Evolutionary conservation across 2,797 vertebrate species (phyloP), one percentile per base, ranked within the genome.

Genomic region (Thunnus albacares): DNA sequence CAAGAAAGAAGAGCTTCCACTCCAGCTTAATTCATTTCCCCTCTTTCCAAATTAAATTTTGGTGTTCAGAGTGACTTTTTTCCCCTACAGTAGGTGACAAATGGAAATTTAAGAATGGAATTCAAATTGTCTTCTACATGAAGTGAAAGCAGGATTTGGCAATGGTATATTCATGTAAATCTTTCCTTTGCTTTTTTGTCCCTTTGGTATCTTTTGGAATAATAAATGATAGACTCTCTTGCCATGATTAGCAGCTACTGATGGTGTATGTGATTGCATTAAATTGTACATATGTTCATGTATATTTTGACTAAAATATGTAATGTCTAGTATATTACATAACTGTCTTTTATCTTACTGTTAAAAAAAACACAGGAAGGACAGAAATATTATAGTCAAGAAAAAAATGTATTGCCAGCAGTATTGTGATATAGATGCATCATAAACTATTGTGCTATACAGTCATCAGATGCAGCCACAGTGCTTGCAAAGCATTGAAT

Each of bases 41-140:
- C 13, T 49, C 18, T 51, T 75, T 26, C 22, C 38, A 75, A 77
- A 85, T 84, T 70, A 52, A 79, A 77, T 76, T 69, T 38, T 60
- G 58, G 5, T 52, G 64, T 70, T 75, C 2, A 12, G 67, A 68
- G 38, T 59, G n/a, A 73, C 58, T 61, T 77, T 68, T 65, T n/a
- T 20, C 56, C 5, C 14, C 62, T 38, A 57, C 41, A 64, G 63
- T 20, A 35, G 28, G 53, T 20, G 60, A 75, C 10, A 52, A 76
- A 79, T 68, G 28, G 14, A 68, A 82, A 65, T 4, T 33, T 26
- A 49, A 10, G 22, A 66, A 24, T 28, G n/a, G 58, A 79, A 69
- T 70, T 28, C 28, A 57, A 67, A 80, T 52, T n/a, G 20, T 78
- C 26, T 64, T 62, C 17, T 9, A 49, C 20, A 47, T 52, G 13